Conservation (phyloP, 1,140 invertebrate species). For the Lordiphosa stackelbergi region DNA sequence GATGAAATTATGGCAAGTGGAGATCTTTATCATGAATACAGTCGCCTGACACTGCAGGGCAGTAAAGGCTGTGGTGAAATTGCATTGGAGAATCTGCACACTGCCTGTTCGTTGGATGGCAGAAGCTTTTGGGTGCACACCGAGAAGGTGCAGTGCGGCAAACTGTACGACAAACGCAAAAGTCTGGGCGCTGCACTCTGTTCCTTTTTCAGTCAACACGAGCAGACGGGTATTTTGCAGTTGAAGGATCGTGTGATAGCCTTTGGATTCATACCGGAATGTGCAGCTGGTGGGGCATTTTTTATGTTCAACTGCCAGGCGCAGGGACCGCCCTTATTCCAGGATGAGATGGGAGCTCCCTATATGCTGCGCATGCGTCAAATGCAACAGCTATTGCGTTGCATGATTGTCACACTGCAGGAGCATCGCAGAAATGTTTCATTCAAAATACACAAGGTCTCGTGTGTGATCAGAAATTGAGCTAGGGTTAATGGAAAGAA, state of each 20-base stretch:
- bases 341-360: conserved; percentile 77
- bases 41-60: conserved; percentile 74
- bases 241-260: conserved; percentile 78
- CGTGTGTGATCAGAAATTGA: conserved; percentile 22
- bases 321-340: conserved; percentile 78
- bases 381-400: conserved; percentile 79
- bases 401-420: conserved; percentile 77
- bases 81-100: conserved; percentile 75
- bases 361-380: conserved; percentile 79
- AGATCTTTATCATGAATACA: conserved; percentile 78
- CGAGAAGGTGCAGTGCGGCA: conserved; percentile 78
- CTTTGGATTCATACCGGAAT: conserved; percentile 78
- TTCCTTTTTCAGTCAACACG: conserved; percentile 78
- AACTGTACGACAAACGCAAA: conserved; percentile 78
- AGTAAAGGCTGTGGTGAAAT: conserved; percentile 75
- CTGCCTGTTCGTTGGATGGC: conserved; percentile 76
- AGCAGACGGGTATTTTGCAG: conserved; percentile 77
- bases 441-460: conserved; percentile 37
- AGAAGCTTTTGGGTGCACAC: conserved; percentile 78
- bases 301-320: conserved; percentile 81
- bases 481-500: too few relatives aligned
- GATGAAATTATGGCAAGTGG: conserved; percentile 79
- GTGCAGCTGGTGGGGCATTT: conserved; percentile 71
- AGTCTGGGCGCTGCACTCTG: conserved; percentile 79
- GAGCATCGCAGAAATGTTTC: conserved; percentile 21